Base-by-base conservation (phyloP, 2,888 invertebrate genomes). In the Heteropelma amictum region DNA sequence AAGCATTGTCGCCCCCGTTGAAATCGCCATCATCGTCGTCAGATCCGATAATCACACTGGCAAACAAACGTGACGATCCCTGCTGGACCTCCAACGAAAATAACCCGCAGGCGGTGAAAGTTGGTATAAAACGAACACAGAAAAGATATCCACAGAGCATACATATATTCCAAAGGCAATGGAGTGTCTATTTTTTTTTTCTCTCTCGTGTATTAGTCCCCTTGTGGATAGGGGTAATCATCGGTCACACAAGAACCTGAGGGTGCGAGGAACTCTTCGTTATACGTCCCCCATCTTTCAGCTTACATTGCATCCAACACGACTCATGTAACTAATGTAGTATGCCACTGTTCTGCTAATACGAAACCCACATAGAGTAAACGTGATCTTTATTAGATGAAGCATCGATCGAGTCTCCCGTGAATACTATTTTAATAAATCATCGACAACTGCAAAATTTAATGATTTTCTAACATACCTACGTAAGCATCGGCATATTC, bases 211-310 rank as follows among this genome's bases (percentile, higher is more conserved):
- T 14, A 49, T 53, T 49, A 40, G 49, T 35, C 49, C 53, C 67
- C 33, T 67, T 61, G 12, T 30, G 72, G 79, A 82, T 83, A 80
- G 80, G 84, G 84, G 84, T 85, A 84, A 85, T 84, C 82, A 83
- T 82, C 71, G 80, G 63, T 51, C 63, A 67, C 45, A 56, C 19
- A 77, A 79, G 72, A 80, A 77, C 73, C 72, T 69, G 73, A 77
- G 79, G 79, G 77, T 76, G 74, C 69, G 67, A 74, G 64, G 67
- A 77, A 72, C 35, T 21, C 47, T 47, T 47, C 33, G 14, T 33
- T 72, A 65, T 69, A 38, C 65, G 28, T 30, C 45, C 56, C 71
- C 70, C 75, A 35, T 33, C 54, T 35, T 35, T 35, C 28, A 12
- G 12, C 14, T 47, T 30, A 74, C 45, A 51, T 42, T 33, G 17